phyloP scores from a whole-genome alignment of 2,888 invertebrate genomes.

The Galerucella nymphaeae region DNA sequence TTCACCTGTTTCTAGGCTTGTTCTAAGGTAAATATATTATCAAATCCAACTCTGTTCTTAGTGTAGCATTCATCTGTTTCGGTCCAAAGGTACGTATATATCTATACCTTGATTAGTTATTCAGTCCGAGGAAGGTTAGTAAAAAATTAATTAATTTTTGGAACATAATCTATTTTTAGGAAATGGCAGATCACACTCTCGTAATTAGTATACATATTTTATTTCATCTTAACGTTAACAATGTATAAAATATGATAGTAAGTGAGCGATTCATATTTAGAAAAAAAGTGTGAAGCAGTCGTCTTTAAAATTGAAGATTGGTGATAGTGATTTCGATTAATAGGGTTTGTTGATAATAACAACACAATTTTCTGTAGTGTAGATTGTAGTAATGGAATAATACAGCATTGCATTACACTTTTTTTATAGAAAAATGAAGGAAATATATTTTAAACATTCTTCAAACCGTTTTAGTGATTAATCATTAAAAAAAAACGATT shows the following conservation, averaged over 20 bases:
- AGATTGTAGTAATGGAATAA: too few relatives aligned
- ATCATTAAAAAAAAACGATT: conserved; percentile 16
- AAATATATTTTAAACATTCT: conserved; percentile 2
- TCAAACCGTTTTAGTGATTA: conserved; percentile 7
- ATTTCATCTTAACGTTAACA: neutral
- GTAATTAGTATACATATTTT: conserved; percentile 18
- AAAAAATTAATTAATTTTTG: conserved; percentile 40
- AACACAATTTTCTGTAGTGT: too few relatives aligned
- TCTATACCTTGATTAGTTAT: conserved; percentile 44
- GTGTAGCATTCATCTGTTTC: conserved; percentile 41
- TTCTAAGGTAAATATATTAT: neutral
- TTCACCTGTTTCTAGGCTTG: too few relatives aligned
- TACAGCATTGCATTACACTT: too few relatives aligned
- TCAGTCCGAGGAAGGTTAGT: conserved; percentile 36
- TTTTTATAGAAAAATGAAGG: neutral
- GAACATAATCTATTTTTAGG: conserved; percentile 36
- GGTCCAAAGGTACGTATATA: conserved; percentile 36
- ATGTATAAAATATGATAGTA: neutral
- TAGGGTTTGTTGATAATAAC: too few relatives aligned
- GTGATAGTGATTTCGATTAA: neutral
- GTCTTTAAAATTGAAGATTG: too few relatives aligned
- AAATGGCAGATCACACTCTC: conserved; percentile 31
- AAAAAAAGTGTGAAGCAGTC: too few relatives aligned
- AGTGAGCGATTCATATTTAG: neutral
- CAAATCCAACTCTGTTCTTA: conserved; percentile 2